Percentiles rank a stretch among this genome's conserved stretches.
Evolutionary conservation across 2,797 vertebrate species (phyloP).

Genomic region (Sitta carolinensis): DNA sequence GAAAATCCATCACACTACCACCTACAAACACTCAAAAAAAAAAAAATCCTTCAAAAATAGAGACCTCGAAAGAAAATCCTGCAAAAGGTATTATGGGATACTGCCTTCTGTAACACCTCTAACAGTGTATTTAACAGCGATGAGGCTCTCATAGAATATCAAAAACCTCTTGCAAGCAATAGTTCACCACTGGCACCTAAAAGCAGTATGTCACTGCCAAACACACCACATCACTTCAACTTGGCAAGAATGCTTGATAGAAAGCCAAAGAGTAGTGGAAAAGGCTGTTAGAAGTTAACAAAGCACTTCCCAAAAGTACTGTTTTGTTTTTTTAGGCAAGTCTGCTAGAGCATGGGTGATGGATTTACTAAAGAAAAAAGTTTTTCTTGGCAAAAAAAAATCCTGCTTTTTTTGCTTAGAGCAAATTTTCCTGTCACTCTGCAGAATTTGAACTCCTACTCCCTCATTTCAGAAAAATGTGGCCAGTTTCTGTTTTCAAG

Average conservation of each 20-base stretch:
- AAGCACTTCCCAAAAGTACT: slow-evolving; percentile 70
- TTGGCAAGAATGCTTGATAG: slow-evolving; percentile 49
- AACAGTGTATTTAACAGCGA: neutral
- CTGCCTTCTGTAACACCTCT: neutral
- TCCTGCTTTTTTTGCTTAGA: slow-evolving; percentile 16
- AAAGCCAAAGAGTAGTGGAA: slow-evolving; percentile 66
- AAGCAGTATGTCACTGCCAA: slow-evolving; percentile 56
- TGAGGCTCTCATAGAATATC: slow-evolving; percentile 25
- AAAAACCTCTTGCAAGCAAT: slow-evolving; percentile 33
- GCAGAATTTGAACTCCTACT: slow-evolving; percentile 56
- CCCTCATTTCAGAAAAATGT: slow-evolving; percentile 34
- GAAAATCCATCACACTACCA: neutral
- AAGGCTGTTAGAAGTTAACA: slow-evolving; percentile 69
- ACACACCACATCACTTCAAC: slow-evolving; percentile 57
- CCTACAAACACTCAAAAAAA: neutral
- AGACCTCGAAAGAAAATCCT: neutral
- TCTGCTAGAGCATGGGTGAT: slow-evolving; percentile 56
- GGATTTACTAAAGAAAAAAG: slow-evolving; percentile 60
- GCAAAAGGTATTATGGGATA: neutral
- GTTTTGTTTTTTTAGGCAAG: slow-evolving; percentile 64
- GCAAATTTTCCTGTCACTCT: slow-evolving; percentile 56
- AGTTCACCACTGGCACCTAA: slow-evolving; percentile 59
- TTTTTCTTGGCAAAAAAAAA: slow-evolving; percentile 60
- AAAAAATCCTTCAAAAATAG: neutral
- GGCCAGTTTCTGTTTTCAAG: slow-evolving; percentile 28